Evolutionary conservation across 92 coral and sea anemone genomes (phyloP).

Genomic region (Siderastrea radians): DNA sequence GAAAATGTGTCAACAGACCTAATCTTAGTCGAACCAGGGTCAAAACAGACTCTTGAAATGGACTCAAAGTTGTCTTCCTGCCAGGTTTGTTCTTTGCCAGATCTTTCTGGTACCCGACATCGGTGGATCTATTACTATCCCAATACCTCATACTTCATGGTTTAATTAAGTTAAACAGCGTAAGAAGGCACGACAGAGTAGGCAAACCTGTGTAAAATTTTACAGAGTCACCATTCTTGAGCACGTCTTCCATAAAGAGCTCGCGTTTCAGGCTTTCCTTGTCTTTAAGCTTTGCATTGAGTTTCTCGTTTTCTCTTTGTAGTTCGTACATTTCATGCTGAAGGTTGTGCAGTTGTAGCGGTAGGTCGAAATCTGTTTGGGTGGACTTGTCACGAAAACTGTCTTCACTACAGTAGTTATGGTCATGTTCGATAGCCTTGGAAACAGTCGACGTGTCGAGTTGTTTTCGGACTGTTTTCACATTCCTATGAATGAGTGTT

Average conservation of each 20-base stretch:
- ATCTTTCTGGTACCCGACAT: conserved; percentile 31
- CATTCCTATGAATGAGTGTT: not conserved
- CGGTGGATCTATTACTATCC: conserved; percentile 40
- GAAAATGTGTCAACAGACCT: conserved; percentile 43
- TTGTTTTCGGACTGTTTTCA: not conserved
- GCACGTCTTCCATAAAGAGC: conserved; percentile 16
- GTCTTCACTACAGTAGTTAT: conserved; percentile 5
- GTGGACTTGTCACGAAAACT: conserved; percentile 9
- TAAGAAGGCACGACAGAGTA: conserved; percentile 30
- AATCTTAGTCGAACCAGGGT: conserved; percentile 35
- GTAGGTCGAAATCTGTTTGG: conserved; percentile 23
- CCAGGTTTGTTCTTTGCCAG: conserved; percentile 41
- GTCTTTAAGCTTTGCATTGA: conserved; percentile 18
- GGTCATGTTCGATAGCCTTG: conserved; percentile 9
- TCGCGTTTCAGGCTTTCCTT: conserved; percentile 43
- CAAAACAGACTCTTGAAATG: conserved; percentile 37
- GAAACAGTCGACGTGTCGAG: not conserved
- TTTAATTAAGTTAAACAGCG: conserved; percentile 40
- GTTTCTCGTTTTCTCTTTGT: conserved; percentile 16
- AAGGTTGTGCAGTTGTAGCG: conserved; percentile 3
- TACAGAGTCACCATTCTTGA: conserved; percentile 38
- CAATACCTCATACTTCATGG: conserved; percentile 55
- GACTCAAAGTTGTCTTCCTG: conserved; percentile 43
- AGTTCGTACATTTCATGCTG: conserved; percentile 12
- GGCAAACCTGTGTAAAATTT: conserved; percentile 43